Conservation (phyloP, 1,140 invertebrate genomes). For the Asobara japonica region DNA sequence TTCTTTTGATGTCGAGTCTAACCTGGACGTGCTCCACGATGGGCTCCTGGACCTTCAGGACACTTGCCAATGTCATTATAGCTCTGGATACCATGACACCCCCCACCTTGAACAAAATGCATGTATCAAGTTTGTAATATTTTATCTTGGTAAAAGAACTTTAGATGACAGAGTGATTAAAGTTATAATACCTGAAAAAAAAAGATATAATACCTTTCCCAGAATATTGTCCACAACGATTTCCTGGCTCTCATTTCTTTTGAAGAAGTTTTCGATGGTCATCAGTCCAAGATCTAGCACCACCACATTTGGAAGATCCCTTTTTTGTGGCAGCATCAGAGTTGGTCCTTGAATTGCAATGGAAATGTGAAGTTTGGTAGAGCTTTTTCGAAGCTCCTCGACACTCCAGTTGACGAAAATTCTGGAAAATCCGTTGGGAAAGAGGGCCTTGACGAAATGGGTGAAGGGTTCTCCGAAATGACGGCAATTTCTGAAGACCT, state of each 20-base stretch:
- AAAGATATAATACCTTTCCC: no score
- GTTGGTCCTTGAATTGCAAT: constrained; percentile 81
- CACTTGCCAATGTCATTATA: constrained; percentile 76
- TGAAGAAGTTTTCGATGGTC: constrained; percentile 83
- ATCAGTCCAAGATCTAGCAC: constrained; percentile 81
- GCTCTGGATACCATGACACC: constrained; percentile 76
- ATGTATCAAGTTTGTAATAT: no score
- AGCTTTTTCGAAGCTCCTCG: constrained; percentile 69
- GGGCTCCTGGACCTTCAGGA: constrained; percentile 77
- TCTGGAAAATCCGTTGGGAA: constrained; percentile 38
- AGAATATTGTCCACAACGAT: constrained; percentile 40
- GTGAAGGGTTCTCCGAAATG: constrained; percentile 75
- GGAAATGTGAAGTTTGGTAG: constrained; percentile 74
- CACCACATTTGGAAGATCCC: constrained; percentile 81
- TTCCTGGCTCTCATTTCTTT: constrained; percentile 65
- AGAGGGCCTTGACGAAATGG: constrained; percentile 44
- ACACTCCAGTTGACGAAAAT: constrained; percentile 51
- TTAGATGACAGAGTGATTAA: no score
- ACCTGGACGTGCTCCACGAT: constrained; percentile 80
- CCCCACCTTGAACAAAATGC: constrained; percentile 76
- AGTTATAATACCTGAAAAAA: no score
- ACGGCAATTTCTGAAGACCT: constrained; percentile 77
- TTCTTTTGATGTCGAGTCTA: constrained; percentile 78
- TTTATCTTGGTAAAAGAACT: no score
- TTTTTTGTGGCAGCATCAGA: constrained; percentile 81